Evolutionary conservation across 2,888 invertebrate genomes (phyloP).

Genomic region (Argynnis bischoffii): DNA sequence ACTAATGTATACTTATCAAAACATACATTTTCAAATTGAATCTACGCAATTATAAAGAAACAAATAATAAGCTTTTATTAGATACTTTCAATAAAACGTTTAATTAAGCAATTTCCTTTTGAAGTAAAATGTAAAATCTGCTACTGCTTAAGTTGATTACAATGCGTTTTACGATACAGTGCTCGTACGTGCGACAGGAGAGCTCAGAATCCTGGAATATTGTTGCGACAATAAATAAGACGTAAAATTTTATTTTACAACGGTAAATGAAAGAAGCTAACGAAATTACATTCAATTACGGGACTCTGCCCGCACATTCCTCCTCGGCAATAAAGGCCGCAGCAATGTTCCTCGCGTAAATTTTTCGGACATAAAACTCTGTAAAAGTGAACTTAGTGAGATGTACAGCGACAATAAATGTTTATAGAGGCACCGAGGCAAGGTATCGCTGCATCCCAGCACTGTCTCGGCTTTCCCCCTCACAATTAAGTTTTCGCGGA

Average conservation of each 20-base stretch:
- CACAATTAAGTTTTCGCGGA: constrained; percentile 70
- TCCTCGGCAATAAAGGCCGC: constrained; percentile 71
- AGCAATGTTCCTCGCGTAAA: constrained; percentile 74
- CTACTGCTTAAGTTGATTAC: constrained; percentile 50
- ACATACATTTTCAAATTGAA: too few species aligned
- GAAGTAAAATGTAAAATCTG: constrained; percentile 22
- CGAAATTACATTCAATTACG: constrained; percentile 82
- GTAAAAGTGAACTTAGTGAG: constrained; percentile 80
- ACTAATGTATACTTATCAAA: too few species aligned
- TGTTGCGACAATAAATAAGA: constrained; percentile 78
- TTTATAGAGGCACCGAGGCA: constrained; percentile 63
- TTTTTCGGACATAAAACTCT: constrained; percentile 81
- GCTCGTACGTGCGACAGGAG: constrained; percentile 50
- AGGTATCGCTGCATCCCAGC: constrained; percentile 44
- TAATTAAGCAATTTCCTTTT: constrained; percentile 20
- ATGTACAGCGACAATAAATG: constrained; percentile 79
- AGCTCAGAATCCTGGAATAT: constrained; percentile 53
- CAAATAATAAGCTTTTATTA: constrained; percentile 2
- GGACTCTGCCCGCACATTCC: constrained; percentile 70
- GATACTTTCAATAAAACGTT: constrained; percentile 13
- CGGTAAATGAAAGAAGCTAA: constrained; percentile 78
- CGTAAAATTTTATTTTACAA: constrained; percentile 81
- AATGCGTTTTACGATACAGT: constrained; percentile 51
- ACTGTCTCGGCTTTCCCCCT: constrained; percentile 50
- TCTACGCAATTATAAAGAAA: too few species aligned